A percentile compares a stretch with the other conserved stretches of the same genome.
Conservation (phyloP, 2,797 vertebrate genomes). For the Eulemur rubriventer region DNA sequence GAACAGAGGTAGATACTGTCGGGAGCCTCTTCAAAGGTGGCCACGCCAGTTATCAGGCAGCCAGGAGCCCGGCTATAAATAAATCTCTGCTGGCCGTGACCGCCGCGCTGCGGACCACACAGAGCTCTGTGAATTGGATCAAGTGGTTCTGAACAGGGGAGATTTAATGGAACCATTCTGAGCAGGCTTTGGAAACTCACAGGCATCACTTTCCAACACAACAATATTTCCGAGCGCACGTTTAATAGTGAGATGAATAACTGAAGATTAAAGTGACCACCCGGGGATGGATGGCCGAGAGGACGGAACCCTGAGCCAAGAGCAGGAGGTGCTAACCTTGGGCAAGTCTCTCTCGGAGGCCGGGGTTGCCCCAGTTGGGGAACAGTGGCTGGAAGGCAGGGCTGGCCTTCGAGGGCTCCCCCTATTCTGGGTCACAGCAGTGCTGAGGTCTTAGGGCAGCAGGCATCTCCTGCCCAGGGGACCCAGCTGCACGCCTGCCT, state of each 20-base stretch:
- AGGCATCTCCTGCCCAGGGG: too few species aligned
- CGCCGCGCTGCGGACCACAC: neutral
- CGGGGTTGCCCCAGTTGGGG: neutral
- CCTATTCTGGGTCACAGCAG: neutral
- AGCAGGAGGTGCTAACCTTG: rapidly evolving
- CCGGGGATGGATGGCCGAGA: rapidly evolving
- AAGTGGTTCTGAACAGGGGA: neutral
- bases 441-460: neutral
- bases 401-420: neutral
- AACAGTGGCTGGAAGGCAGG: neutral
- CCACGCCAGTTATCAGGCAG: conserved; percentile 8
- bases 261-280: neutral
- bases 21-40: conserved; percentile 40
- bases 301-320: neutral
- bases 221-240: neutral
- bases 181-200: neutral
- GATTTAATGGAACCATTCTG: neutral
- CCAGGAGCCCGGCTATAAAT: conserved; percentile 43
- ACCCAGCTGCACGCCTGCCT: neutral
- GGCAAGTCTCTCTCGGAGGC: neutral
- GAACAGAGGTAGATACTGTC: conserved; percentile 32
- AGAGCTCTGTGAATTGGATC: neutral
- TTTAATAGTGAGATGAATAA: neutral
- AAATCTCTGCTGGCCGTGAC: neutral
- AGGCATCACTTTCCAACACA: neutral